Base-by-base conservation (phyloP, 2,888 invertebrate species). In the Cephus pulcher region DNA sequence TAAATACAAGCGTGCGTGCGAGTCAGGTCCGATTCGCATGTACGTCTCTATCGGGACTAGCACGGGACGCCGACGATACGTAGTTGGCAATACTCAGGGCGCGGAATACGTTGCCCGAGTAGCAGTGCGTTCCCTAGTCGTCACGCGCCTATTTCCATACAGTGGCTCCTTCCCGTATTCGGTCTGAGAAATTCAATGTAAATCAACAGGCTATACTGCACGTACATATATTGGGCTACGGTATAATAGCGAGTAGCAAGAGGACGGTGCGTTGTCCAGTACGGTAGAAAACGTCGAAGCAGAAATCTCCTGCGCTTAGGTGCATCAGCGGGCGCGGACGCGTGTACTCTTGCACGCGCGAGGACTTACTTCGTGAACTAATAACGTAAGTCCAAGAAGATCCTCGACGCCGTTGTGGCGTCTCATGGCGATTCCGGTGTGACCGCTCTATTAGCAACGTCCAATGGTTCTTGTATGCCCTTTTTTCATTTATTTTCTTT, bases 11-110 rank as follows among this genome's bases (percentile, higher is more conserved):
- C 76, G 71, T 78, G 76, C 76, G 79, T 76, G 81, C 69, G 56
- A 80, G 69, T 71, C 71, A 79, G 75, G 79, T 80, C 83, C 83
- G 86, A 86, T 83, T 84, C 82, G 80, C 80, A 79, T 76, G 80
- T 82, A 86, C 84, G 79, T 86, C 84, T 87, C 84, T 78, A 86
- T 86, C 81, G 80, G 56, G 77, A 80, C 71, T 73, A 71, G 78
- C 74, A 71, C 75, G 71, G 69, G 80, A 79, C 56, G 76, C 73
- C 79, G 75, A 35, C 78, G 76, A 80, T 40, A 75, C 73, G 75
- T 73, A 76, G 78, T 79, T 33, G 56, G 56, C 56, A 56, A 56
- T 56, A 23, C 56, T 56, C 56, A 56, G 56, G 56, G 23, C 56
- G 56, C 56, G 56, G 56, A 23, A 56, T 56, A 56, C 23, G 56